Percentiles rank a stretch among this genome's conserved stretches.
Evolutionary conservation across 2,888 invertebrate species (phyloP).

Genomic region (Drosophila atripex): DNA sequence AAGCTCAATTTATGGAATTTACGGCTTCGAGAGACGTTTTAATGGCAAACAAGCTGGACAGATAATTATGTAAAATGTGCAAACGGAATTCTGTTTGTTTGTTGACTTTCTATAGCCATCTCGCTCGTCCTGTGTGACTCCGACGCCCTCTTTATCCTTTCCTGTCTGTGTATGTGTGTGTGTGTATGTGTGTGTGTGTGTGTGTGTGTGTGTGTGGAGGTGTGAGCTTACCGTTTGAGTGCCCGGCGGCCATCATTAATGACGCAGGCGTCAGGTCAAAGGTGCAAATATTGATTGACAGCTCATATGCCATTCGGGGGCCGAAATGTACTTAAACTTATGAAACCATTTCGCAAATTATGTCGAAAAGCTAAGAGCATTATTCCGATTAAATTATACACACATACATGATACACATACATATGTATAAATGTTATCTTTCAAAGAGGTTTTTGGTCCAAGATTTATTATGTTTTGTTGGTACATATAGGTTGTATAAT

Average conservation of each 20-base stretch:
- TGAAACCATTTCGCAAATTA: constrained; percentile 2
- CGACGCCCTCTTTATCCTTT: neutral
- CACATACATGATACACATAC: no score
- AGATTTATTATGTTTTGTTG: neutral
- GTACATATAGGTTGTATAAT: neutral
- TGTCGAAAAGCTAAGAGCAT: neutral
- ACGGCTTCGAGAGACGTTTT: neutral
- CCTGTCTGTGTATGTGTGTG: neutral
- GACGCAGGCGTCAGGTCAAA: constrained; percentile 54
- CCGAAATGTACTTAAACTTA: constrained; percentile 1
- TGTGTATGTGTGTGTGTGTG: constrained; percentile 44
- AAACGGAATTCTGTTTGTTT: neutral
- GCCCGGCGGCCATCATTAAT: constrained; percentile 50
- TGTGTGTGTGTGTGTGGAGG: constrained; percentile 40
- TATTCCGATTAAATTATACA: neutral
- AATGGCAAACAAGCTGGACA: neutral
- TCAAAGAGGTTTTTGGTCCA: neutral
- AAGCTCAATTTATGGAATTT: neutral
- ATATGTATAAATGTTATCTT: no score
- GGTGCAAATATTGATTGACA: constrained; percentile 70
- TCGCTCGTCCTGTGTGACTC: neutral
- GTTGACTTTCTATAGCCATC: constrained; percentile 2
- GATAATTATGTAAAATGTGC: neutral
- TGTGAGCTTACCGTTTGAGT: constrained; percentile 54
- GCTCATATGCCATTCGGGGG: constrained; percentile 24